Percentiles rank a stretch among this genome's conserved stretches.
These are phyloP conservation scores for Chlamydotis undulata DNA, from an alignment of 2,113 vertebrate genomes.

Conservation along the genomic window DNA sequence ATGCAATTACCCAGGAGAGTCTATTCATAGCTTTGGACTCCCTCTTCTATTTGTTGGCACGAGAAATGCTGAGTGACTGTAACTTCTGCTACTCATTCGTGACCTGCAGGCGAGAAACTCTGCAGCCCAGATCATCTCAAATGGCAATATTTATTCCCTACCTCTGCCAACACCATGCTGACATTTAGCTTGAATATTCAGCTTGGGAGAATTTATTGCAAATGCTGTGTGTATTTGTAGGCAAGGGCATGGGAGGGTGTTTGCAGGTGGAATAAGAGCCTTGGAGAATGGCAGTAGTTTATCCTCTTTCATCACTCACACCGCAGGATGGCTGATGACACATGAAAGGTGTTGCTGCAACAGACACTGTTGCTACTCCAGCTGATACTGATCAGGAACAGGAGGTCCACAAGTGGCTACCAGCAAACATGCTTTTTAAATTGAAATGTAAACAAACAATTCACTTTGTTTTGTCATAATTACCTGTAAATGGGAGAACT, in stretches of 20 bases:
- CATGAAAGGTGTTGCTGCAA: background rate
- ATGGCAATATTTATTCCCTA: background rate
- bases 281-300: background rate
- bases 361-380: background rate
- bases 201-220: background rate
- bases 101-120: background rate
- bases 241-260: background rate
- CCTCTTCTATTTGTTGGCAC: background rate
- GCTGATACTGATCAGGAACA: background rate
- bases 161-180: background rate
- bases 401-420: background rate
- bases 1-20: background rate
- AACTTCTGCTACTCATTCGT: background rate
- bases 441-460: background rate
- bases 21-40: background rate
- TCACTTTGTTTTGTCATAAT: background rate
- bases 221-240: background rate
- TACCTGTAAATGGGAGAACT: background rate
- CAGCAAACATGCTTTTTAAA: background rate
- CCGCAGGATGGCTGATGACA: background rate
- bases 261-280: background rate
- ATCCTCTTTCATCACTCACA: background rate
- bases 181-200: background rate
- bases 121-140: background rate
- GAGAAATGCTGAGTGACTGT: background rate